Conservation (phyloP, 2,113 vertebrate genomes). For the Rhabdomys dilectus region DNA sequence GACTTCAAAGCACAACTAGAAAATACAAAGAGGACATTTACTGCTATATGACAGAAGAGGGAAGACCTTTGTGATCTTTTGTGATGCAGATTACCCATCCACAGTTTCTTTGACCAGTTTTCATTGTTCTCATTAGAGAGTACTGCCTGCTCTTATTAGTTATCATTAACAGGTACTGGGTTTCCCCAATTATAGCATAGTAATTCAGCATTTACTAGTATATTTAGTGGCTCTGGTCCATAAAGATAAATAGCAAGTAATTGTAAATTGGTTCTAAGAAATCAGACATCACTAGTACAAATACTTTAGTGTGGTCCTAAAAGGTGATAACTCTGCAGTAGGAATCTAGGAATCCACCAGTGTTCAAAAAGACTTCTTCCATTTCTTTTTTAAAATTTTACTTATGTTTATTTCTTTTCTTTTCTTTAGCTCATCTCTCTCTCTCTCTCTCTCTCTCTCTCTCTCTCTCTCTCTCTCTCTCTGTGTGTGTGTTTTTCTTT, state of each 20-base stretch:
- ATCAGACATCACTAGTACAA: background rate
- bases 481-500: background rate
- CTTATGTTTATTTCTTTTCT: background rate
- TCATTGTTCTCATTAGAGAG: background rate
- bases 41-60: background rate
- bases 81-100: accelerated
- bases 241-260: background rate
- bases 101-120: background rate
- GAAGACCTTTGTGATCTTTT: background rate
- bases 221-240: background rate
- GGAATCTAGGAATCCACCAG: background rate
- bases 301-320: background rate
- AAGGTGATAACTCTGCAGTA: background rate
- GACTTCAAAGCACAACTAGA: background rate
- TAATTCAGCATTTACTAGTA: background rate
- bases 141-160: background rate
- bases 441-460: background rate
- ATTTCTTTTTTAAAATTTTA: too few species aligned
- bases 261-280: background rate
- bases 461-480: background rate
- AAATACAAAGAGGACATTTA: background rate
- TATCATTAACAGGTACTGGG: background rate
- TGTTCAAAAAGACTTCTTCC: background rate
- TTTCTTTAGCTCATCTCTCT: too few species aligned
- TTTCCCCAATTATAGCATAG: background rate